These are phyloP conservation scores for Drosophila helvetica DNA, from an alignment of 2,888 invertebrate species.

Conservation along the genomic window DNA sequence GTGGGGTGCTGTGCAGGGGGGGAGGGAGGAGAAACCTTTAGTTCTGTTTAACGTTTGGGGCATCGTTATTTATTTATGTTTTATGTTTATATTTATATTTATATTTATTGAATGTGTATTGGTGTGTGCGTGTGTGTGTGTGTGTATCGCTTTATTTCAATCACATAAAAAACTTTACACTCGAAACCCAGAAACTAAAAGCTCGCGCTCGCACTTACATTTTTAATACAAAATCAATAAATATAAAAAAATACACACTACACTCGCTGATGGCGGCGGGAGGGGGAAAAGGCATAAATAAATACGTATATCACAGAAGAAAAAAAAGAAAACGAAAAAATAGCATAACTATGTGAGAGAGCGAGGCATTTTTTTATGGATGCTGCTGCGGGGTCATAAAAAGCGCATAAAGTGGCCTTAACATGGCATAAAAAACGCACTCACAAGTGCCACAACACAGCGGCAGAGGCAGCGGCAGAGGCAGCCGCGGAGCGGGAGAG, in stretches of 20 bases:
- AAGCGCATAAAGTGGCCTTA: constrained; percentile 79
- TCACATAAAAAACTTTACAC: constrained; percentile 61
- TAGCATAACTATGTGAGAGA: constrained; percentile 38
- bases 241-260: constrained; percentile 67
- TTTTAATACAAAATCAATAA: constrained; percentile 80
- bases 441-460: constrained; percentile 68
- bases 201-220: constrained; percentile 72
- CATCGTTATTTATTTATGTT: constrained; percentile 59
- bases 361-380: constrained; percentile 57
- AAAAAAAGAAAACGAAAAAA: constrained; percentile 17
- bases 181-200: constrained; percentile 64
- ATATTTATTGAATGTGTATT: constrained; percentile 65
- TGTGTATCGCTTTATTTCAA: constrained; percentile 68
- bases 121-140: constrained; percentile 15
- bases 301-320: constrained; percentile 28
- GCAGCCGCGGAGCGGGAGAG: constrained; percentile 22
- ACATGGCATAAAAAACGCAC: constrained; percentile 77
- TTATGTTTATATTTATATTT: constrained; percentile 32
- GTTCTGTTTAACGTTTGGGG: constrained; percentile 49
- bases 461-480: background rate
- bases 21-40: constrained; percentile 13
- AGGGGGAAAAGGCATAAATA: constrained; percentile 32
- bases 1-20: background rate
- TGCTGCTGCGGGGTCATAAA: constrained; percentile 75
- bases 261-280: background rate